Evolutionary conservation across 2,888 invertebrate species (phyloP).

Genomic region (Anaspis maculata): DNA sequence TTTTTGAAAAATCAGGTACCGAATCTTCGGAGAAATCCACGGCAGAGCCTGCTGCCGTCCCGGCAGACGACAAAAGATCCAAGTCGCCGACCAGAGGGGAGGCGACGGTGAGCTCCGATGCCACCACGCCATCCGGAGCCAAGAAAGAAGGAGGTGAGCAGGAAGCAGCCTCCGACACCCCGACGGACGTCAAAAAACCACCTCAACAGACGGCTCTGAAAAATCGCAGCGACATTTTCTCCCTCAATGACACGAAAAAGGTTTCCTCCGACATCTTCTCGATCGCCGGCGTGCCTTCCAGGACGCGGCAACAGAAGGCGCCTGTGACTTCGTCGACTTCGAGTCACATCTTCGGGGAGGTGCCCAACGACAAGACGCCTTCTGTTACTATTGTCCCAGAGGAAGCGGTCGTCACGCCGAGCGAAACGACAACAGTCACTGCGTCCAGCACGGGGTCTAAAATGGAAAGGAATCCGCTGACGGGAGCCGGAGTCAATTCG

Average conservation of each 20-base stretch:
- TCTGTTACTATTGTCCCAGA: too few species aligned
- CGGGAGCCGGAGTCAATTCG: conserved; percentile 34
- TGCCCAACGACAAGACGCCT: neutral
- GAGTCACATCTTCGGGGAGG: neutral
- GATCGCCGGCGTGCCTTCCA: conserved; percentile 13
- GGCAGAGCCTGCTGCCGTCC: neutral
- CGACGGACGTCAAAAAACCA: neutral
- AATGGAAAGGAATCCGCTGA: conserved; percentile 33
- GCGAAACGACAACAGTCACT: neutral
- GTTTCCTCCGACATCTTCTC: conserved; percentile 14
- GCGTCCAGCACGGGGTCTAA: neutral
- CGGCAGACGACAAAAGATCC: too few species aligned
- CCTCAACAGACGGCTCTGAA: too few species aligned
- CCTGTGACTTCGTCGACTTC: too few species aligned
- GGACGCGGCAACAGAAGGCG: conserved; percentile 1
- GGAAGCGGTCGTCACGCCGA: neutral
- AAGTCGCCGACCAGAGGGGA: too few species aligned
- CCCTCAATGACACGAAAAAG: conserved; percentile 15
- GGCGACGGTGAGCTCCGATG: too few species aligned
- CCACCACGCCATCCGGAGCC: too few species aligned
- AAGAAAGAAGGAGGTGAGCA: too few species aligned
- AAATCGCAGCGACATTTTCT: conserved; percentile 30
- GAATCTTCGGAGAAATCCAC: conserved; percentile 1
- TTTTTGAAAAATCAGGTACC: conserved; percentile 17
- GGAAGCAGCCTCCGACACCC: neutral